phyloP scores from a whole-genome alignment of 2,888 invertebrate genomes.

The Brachynemurus nebulosus region DNA sequence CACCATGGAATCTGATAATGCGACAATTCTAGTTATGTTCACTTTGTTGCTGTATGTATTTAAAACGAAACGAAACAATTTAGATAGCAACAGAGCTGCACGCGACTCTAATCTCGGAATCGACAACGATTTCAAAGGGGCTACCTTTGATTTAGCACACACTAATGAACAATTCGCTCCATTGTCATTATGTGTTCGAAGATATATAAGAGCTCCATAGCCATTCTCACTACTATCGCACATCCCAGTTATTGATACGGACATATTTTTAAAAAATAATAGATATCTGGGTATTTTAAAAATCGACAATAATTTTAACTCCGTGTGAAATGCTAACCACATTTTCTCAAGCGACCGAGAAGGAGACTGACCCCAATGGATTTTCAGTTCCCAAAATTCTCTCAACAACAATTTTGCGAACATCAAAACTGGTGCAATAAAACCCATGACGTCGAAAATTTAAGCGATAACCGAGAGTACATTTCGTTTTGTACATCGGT shows the following conservation, averaged over 20 bases:
- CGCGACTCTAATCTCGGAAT: constrained; percentile 14
- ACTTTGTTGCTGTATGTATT: not conserved
- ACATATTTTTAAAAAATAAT: not conserved
- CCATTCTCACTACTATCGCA: constrained; percentile 11
- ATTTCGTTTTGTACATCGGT: no score
- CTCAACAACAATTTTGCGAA: constrained; percentile 10
- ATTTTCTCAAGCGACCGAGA: not conserved
- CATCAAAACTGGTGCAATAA: no score
- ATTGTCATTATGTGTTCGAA: constrained; percentile 8
- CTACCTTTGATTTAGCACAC: constrained; percentile 13
- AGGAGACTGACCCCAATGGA: constrained; percentile 12
- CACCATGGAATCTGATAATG: constrained; percentile 14
- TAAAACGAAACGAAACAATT: constrained; percentile 4
- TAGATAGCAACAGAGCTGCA: constrained; percentile 12
- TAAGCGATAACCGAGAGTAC: no score
- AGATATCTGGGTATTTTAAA: constrained; percentile 8
- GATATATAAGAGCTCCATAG: constrained; percentile 14
- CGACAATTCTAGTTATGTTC: constrained; percentile 3
- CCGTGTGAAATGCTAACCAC: constrained; percentile 8
- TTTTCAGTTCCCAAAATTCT: constrained; percentile 9
- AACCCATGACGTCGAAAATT: no score
- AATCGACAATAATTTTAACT: constrained; percentile 7
- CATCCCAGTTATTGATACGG: constrained; percentile 12
- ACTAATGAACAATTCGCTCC: constrained; percentile 6
- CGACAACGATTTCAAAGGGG: constrained; percentile 13